Base-by-base conservation (phyloP, 2,888 invertebrate species). In the Heterodera filipjevi region DNA sequence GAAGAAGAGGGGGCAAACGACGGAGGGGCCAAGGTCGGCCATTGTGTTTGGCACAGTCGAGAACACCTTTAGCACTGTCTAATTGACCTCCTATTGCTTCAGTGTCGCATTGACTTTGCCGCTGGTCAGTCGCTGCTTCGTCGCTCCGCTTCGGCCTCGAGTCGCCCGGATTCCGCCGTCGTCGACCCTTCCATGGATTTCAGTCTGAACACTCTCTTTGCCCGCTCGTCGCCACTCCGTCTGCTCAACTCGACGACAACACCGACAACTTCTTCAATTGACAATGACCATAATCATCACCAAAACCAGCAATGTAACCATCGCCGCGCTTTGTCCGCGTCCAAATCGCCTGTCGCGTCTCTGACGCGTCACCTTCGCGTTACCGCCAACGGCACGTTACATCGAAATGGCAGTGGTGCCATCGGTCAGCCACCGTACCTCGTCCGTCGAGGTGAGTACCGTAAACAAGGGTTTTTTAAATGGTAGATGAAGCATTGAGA, bases 401-500 rank as follows among this genome's bases (percentile, higher is more conserved):
- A 27, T 59, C 59, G 59, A 10, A 59, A 10, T 10, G 12, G 12
- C 59, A 27, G n/a, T n/a, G 10, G 59, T 22, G 22, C 5, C 27
- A 59, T 27, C 59, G 10, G 59, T 59, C 59, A 59, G 59, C 59
- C 59, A 59, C 59, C 59, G 59, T 59, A 59, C 22, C 59, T 59
- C 27, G 27, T 59, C 27, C 59, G 59, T 27, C 59, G 59, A 59
- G 59, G 59, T 59, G 59, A 27, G 12, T 39, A 39, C 39, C 12
- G 39, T 39, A n/a, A n/a, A n/a, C n/a, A n/a, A n/a, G n/a, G n/a
- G n/a, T n/a, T n/a, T n/a, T n/a, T n/a, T n/a, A n/a, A n/a, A n/a
- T n/a, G n/a, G n/a, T n/a, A n/a, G n/a, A n/a, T n/a, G n/a, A n/a
- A n/a, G n/a, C n/a, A n/a, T n/a, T n/a, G n/a, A n/a, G n/a, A n/a